phyloP scores from a whole-genome alignment of 2,797 vertebrate species.

The Sebastes trivittatus region DNA sequence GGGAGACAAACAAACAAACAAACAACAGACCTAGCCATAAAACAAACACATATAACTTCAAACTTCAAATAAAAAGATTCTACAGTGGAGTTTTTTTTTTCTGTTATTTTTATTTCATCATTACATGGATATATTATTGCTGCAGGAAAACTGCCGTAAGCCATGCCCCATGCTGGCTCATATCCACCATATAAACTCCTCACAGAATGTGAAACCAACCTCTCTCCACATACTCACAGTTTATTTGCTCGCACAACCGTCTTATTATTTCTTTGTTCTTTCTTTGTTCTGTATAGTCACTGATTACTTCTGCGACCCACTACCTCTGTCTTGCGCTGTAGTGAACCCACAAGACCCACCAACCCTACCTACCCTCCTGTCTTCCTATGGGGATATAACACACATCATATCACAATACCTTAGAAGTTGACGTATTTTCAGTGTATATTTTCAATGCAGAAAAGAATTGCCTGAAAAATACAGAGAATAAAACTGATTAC shows the following conservation, averaged over 20 bases:
- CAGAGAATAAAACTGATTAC: background rate
- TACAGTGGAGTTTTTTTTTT: background rate
- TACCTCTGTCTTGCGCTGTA: constrained; percentile 7
- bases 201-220: background rate
- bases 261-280: background rate
- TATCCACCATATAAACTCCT: background rate
- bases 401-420: background rate
- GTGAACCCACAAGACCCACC: constrained; percentile 20
- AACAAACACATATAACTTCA: background rate
- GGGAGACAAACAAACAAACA: background rate
- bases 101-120: background rate
- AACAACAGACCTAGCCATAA: background rate
- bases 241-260: background rate
- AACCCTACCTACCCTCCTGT: background rate
- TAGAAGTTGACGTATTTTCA: background rate
- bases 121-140: background rate
- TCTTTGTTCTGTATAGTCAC: background rate
- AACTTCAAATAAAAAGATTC: background rate
- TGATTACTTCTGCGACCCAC: constrained; percentile 5
- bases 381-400: background rate
- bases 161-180: background rate
- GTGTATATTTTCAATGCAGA: background rate
- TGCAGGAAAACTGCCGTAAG: background rate
- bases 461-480: background rate
- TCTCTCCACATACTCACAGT: background rate